Evolutionary conservation across 2,113 vertebrate species (phyloP), one percentile per base, ranked within the genome.

Genomic region (Trichechus manatus): DNA sequence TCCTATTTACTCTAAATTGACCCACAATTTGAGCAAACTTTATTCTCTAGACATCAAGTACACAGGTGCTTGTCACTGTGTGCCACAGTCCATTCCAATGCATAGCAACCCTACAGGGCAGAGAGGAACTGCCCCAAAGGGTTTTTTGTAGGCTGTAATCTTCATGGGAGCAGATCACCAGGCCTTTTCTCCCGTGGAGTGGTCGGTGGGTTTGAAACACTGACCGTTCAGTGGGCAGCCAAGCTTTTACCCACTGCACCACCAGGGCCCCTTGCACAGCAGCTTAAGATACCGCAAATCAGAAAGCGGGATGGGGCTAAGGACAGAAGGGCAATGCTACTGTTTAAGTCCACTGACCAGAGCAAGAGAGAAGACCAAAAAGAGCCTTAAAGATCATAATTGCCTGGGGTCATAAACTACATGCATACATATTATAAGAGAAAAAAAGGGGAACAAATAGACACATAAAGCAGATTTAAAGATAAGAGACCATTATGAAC

Each of bases 11-110:
- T 95, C 6, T 47, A 47, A 91, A 36, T 4, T n/a, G 20, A 87
- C 31, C 72, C 8, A 22, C 2, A 66, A 63, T 88, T 92, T 64
- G 85, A 92, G 68, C 47, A 85, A 89, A 92, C 39, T 89, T 94
- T 66, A 88, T 88, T 94, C 33, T 89, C 64, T 85, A 39, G 74
- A 53, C 17, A 87, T 33, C 29, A 85, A 94, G 53, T 44, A 9
- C 50, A 77, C 0, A 81, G 29, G 3, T 15, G 53, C 53, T 15
- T 56, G 53, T 47, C 1, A 10, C 47, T 47, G 47, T 47, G 5
- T 47, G 47, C 47, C 47, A 47, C 6, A 10, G 47, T 47, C 47
- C 47, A 10, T 47, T 47, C 47, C 47, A 10, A 47, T 10, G 47
- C 47, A 47, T 10, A 47, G 47, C 47, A 47, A 47, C 47, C 47